These are phyloP conservation scores for Anabacerthia variegaticeps DNA, from an alignment of 2,797 vertebrate species.

Conservation along the genomic window DNA sequence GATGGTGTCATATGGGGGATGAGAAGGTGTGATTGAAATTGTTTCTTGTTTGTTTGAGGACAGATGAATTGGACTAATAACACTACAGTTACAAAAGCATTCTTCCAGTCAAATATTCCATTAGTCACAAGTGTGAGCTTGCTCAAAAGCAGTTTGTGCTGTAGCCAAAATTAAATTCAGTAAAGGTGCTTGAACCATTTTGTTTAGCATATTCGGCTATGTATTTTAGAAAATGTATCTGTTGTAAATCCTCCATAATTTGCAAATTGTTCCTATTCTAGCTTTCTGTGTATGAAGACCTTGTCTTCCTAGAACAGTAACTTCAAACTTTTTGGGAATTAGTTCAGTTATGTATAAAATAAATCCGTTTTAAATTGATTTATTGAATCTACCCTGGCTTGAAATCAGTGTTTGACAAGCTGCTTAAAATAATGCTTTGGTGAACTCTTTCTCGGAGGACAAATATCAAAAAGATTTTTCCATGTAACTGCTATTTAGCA, in stretches of 20 bases:
- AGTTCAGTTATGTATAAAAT: neutral
- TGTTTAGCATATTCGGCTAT: neutral
- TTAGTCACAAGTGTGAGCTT: neutral
- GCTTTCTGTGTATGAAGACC: neutral
- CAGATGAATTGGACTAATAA: neutral
- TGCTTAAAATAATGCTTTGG: neutral
- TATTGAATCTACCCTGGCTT: neutral
- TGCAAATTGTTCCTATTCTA: neutral
- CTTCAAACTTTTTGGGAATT: neutral
- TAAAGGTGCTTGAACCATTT: neutral
- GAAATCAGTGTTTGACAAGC: neutral
- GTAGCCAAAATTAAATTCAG: neutral
- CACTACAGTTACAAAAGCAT: neutral
- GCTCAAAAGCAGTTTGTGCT: neutral
- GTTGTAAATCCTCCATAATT: neutral
- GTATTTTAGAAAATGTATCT: neutral
- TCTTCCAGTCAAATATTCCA: neutral
- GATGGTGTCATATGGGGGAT: neutral
- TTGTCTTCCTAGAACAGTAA: neutral
- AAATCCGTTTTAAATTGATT: neutral
- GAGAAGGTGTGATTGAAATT: neutral
- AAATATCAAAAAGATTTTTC: neutral
- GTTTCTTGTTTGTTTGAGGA: neutral
- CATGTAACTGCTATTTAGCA: neutral
- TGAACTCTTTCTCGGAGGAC: neutral